Evolutionary conservation across 2,797 vertebrate species (phyloP).

Genomic region (Liparis tanakae): DNA sequence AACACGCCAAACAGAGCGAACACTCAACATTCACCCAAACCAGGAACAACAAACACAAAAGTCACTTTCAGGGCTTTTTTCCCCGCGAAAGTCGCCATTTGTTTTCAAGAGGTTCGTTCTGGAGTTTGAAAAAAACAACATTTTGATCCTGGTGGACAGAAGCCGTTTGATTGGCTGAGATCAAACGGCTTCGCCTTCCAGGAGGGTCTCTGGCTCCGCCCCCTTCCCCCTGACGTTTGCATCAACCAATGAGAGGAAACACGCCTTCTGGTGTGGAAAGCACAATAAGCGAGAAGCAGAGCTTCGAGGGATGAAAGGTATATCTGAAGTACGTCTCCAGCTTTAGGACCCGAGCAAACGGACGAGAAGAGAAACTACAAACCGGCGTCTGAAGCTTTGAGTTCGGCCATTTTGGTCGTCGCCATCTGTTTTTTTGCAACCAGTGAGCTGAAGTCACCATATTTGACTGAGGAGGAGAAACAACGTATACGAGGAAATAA

Average conservation of each 20-base stretch:
- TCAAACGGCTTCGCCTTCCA: not conserved
- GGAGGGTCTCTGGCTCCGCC: not conserved
- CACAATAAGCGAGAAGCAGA: not conserved
- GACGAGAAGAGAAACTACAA: no score
- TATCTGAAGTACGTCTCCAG: no score
- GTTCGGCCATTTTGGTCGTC: not conserved
- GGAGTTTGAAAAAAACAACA: not conserved
- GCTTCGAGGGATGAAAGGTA: no score
- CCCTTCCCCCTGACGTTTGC: not conserved
- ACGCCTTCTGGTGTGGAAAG: not conserved
- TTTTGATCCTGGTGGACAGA: not conserved
- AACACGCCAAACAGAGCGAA: constrained; percentile 22
- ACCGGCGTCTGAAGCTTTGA: no score
- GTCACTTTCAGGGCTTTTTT: constrained; percentile 62
- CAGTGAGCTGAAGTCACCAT: not conserved
- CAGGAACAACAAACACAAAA: constrained; percentile 64
- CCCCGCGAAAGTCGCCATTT: constrained; percentile 65
- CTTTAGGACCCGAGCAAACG: no score
- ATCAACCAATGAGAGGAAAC: not conserved
- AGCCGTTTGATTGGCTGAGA: not conserved
- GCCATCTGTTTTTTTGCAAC: not conserved
- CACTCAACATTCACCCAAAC: constrained; percentile 33
- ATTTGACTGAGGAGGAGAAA: no score
- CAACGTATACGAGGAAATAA: no score
- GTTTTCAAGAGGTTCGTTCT: not conserved